These are phyloP conservation scores for Caranx melampygus DNA, from an alignment of 2,113 vertebrate genomes.

Conservation along the genomic window DNA sequence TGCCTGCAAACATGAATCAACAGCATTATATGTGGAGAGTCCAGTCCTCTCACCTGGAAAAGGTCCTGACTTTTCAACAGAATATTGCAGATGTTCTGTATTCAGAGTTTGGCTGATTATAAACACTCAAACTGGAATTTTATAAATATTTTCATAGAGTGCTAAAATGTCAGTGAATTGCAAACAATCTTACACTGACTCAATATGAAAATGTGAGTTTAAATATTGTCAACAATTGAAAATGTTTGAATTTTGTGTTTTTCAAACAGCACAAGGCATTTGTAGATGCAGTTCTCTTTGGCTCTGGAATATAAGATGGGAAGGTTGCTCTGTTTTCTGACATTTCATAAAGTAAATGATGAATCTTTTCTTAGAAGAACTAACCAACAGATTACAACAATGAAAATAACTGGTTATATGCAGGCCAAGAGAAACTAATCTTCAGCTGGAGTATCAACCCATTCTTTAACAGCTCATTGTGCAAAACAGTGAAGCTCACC, in stretches of 20 bases:
- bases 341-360: no score
- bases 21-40: not conserved
- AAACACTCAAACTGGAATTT: not conserved
- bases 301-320: no score
- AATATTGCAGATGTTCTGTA: not conserved
- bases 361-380: no score
- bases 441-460: not conserved
- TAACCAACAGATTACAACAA: no score
- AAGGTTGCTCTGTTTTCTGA: no score
- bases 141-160: not conserved
- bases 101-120: not conserved
- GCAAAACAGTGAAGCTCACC: conserved; percentile 19
- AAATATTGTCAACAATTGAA: no score
- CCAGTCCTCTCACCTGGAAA: not conserved
- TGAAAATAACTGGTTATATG: not conserved
- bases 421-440: not conserved
- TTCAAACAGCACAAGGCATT: no score
- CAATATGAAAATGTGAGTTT: no score
- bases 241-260: no score
- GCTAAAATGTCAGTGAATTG: not conserved
- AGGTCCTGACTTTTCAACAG: not conserved
- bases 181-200: no score
- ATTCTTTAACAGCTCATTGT: not conserved
- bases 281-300: not conserved
- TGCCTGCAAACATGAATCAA: no score